phyloP scores from a whole-genome alignment of 2,113 vertebrate genomes.

The Apeltes quadracus region DNA sequence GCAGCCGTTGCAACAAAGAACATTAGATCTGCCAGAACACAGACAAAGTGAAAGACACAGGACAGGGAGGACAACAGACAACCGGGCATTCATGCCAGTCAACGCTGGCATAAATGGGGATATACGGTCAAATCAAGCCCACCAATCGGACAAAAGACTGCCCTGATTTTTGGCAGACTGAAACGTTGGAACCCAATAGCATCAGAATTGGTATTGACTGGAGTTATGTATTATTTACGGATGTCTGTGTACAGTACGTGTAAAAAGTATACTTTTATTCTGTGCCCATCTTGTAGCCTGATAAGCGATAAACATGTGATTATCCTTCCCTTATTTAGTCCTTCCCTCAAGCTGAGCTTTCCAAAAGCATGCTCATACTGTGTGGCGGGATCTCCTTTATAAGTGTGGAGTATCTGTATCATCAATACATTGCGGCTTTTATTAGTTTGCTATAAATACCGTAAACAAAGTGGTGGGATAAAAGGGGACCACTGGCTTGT shows the following conservation, averaged over 20 bases:
- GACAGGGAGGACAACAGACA: conserved; percentile 13
- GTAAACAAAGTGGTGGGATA: conserved; percentile 1
- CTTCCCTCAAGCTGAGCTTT: conserved; percentile 56
- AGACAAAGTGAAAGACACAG: conserved; percentile 26
- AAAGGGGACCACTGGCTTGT: neutral
- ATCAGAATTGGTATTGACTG: conserved; percentile 5
- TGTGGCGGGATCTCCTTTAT: neutral
- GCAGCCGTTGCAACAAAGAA: conserved; percentile 9
- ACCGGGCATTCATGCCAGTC: conserved; percentile 8
- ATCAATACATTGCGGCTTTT: neutral
- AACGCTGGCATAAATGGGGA: neutral
- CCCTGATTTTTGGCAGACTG: conserved; percentile 11
- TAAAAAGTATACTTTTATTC: conserved; percentile 13
- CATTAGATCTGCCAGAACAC: conserved; percentile 24
- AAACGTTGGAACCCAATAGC: conserved; percentile 12
- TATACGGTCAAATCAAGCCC: neutral
- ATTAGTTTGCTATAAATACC: conserved; percentile 17
- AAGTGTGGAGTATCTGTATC: neutral
- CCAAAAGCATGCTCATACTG: conserved; percentile 42
- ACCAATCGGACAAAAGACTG: conserved; percentile 2
- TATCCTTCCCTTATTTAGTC: conserved; percentile 28
- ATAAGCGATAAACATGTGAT: conserved; percentile 28
- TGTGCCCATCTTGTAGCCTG: conserved; percentile 22
- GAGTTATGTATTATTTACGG: conserved; percentile 17
- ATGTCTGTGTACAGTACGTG: conserved; percentile 10